Base-by-base conservation (phyloP, 2,113 vertebrate genomes). In the Caracal caracal region DNA sequence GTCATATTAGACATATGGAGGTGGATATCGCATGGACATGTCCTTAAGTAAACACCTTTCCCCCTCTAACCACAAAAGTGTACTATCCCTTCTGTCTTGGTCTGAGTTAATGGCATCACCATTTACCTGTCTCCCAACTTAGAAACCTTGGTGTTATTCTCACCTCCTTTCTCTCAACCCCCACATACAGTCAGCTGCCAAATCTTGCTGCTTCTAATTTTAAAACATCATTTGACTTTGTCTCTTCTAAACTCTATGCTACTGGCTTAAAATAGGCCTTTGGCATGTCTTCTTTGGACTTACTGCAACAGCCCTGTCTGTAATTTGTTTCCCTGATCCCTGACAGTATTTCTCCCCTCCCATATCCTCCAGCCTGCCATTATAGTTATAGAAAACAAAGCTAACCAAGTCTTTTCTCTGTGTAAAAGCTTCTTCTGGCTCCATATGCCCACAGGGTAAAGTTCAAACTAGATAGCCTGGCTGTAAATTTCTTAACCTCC, bases 161-260 rank as follows among this genome's bases (percentile, higher is more conserved):
- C 96, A 97, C 96, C 63, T 97, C 40, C 73, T 79, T 97, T 84
- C 63, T 95, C 82, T 97, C 88, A 83, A 79, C 19, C 87, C 28
- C 86, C 75, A 65, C n/a, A 56, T 70, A 47, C 1, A 96, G 85
- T 96, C 86, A 97, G 95, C 79, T 97, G 96, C 96, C 96, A 97
- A 87, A 95, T 95, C 17, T 95, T 95, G 92, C 87, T 95, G 82
- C 80, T 97, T 97, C 96, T 97, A 97, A 97, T 97, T 98, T 98
- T 97, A 95, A 97, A 93, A 81, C 40, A 80, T 86, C 92, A 94
- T 87, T 96, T 96, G 73, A 89, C 87, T 95, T 65, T 87, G 33
- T 92, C 78, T 97, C 49, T 94, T 80, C 47, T 56, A 94, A 92
- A 84, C 61, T 28, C 73, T 89, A 93, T 65, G 79, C 35, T 90